A percentile compares a stretch with the other conserved stretches of the same genome.
Evolutionary conservation across 2,113 vertebrate genomes (phyloP).

Genomic region (Puffinus mauretanicus): DNA sequence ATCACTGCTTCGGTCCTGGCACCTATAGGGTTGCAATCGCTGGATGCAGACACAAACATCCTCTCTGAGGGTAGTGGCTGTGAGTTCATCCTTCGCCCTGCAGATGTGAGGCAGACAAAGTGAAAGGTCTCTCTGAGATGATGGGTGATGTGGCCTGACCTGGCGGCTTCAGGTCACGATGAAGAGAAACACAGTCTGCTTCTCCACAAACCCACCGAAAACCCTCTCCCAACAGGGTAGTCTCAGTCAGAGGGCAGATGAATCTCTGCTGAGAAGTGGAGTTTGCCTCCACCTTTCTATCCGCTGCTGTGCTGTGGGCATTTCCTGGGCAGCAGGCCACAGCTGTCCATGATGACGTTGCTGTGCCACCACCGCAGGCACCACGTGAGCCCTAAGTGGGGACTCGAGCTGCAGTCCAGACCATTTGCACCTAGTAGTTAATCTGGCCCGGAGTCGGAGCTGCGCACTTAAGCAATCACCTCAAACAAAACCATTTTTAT

Average conservation of each 20-base stretch:
- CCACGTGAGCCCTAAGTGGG: background rate
- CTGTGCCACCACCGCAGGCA: background rate
- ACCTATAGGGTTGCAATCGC: background rate
- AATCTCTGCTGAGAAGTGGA: background rate
- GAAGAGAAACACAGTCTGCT: background rate
- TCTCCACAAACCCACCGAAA: background rate
- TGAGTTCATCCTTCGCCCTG: background rate
- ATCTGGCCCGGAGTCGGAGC: background rate
- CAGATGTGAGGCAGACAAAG: background rate
- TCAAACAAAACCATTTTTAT: constrained; percentile 51
- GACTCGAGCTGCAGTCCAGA: background rate
- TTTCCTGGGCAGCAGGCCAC: background rate
- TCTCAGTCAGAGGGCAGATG: background rate
- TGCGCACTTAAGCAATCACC: constrained; percentile 41
- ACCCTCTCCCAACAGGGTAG: background rate
- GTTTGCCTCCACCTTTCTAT: background rate
- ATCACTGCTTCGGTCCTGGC: background rate
- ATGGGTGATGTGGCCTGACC: background rate
- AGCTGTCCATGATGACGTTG: background rate
- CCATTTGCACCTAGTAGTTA: background rate
- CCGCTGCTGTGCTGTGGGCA: background rate
- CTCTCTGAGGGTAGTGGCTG: background rate
- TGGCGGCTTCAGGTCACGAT: background rate
- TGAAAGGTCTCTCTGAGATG: background rate
- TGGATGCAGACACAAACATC: background rate